Base-by-base conservation (phyloP, 2,888 invertebrate species). In the Drosophila fulvimacula region DNA sequence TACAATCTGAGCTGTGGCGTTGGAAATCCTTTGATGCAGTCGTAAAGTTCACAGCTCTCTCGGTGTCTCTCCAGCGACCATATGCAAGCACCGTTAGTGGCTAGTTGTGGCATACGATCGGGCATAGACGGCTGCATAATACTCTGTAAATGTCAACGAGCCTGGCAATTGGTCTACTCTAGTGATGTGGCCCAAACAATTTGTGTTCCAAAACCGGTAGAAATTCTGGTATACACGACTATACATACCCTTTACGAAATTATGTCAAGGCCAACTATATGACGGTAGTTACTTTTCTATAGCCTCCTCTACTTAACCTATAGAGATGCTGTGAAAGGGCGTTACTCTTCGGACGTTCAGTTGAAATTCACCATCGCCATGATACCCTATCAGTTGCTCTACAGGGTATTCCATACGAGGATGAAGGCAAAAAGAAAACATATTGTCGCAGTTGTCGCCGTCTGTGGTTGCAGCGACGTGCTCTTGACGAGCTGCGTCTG, bases 1-100 rank as follows among this genome's bases (percentile, higher is more conserved):
- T 51, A 76, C 58, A 65, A 62, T 61, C 59, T 76, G 73, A 61
- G 76, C 69, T 63, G 57, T 13, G 61, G 67, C 73, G 69, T 60
- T 78, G 67, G 59, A 75, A 82, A 82, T 82, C 81, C 81, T 82
- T 82, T 82, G 81, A 82, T 85, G 85, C 81, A 82, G 85, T 79
- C 79, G 82, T 82, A 79, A 80, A 76, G 73, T 79, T 79, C 79
- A 79, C 73, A 62, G 67, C 81, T 70, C 11, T 13, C 19, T 41
- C 19, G 19, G 13, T 38, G 13, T 3, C 27, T 10, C 46, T 27
- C 46, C 70, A 68, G 74, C 60, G 71, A 34, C 61, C 44, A 39
- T 66, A 61, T 36, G 52, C 52, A 52, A 15, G 34, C 49, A 17
- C 11, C 13, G 6, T 17, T 11, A 11, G 11, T 41, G 44, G 27